A percentile compares a stretch with the other conserved stretches of the same genome.
Evolutionary conservation across 35 echinoderm and acorn worm species (phyloP).

Genomic region (Apostichopus californicus): DNA sequence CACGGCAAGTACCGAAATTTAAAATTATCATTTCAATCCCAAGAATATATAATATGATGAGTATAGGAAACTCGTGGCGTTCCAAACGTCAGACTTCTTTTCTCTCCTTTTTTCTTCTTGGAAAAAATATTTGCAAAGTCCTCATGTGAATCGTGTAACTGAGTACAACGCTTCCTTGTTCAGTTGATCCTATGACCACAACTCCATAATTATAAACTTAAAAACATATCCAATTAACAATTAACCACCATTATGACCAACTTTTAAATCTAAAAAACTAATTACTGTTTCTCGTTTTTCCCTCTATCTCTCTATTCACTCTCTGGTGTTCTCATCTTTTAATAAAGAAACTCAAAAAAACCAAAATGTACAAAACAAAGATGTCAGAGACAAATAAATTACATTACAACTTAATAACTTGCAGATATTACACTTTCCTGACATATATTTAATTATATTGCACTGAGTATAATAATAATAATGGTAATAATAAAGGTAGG

Average conservation of each 20-base stretch:
- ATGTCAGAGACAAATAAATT: conserved; percentile 21
- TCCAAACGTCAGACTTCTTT: not conserved
- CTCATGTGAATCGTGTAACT: too few species aligned
- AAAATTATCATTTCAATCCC: not conserved
- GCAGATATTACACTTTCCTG: conserved; percentile 43
- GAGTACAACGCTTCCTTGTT: too few species aligned
- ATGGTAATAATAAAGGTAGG: too few species aligned
- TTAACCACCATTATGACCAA: too few species aligned
- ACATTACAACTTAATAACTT: conserved; percentile 14
- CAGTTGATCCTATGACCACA: too few species aligned
- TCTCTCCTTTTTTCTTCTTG: too few species aligned
- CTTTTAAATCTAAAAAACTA: too few species aligned
- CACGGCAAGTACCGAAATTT: not conserved
- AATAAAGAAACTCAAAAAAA: not conserved
- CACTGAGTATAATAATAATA: not conserved
- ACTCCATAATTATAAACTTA: too few species aligned
- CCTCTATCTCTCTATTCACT: not conserved
- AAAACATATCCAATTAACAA: too few species aligned
- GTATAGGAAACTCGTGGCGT: not conserved
- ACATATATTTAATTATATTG: conserved; percentile 33
- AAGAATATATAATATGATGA: too few species aligned
- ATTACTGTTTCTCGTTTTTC: conserved; percentile 28
- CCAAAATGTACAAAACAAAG: conserved; percentile 13
- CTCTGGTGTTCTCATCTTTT: not conserved
- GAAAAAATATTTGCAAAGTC: too few species aligned